These are phyloP conservation scores for Nyleta sp. DNA, from an alignment of 2,888 invertebrate species.

Conservation along the genomic window DNA sequence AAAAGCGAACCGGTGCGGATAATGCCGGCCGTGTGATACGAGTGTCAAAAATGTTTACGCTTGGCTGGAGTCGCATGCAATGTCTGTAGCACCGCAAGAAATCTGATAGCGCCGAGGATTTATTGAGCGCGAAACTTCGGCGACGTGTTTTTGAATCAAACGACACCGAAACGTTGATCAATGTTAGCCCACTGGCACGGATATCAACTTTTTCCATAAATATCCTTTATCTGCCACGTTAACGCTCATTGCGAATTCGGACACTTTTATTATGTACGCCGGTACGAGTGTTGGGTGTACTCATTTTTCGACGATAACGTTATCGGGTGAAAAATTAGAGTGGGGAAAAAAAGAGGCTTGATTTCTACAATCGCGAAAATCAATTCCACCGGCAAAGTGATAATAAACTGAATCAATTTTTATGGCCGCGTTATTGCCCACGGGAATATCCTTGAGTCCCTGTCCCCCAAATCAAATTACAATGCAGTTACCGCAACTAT, in stretches of 20 bases:
- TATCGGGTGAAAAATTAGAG: not conserved
- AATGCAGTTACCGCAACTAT: constrained; percentile 70
- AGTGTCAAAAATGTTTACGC: constrained; percentile 56
- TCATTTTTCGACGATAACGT: constrained; percentile 5
- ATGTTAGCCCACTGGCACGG: constrained; percentile 51
- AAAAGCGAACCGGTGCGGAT: constrained; percentile 28
- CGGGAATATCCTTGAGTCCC: constrained; percentile 46
- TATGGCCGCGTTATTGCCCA: constrained; percentile 30
- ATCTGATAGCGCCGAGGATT: constrained; percentile 58
- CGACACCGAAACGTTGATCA: constrained; percentile 63
- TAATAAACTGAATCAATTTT: constrained; percentile 60
- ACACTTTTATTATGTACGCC: constrained; percentile 25
- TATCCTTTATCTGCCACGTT: constrained; percentile 58
- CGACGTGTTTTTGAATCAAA: constrained; percentile 65
- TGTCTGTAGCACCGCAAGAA: constrained; percentile 46
- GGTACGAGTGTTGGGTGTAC: constrained; percentile 7
- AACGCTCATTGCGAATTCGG: constrained; percentile 33
- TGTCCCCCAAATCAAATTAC: constrained; percentile 71
- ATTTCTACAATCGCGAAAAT: constrained; percentile 22
- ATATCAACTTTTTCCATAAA: constrained; percentile 60
- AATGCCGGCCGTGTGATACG: constrained; percentile 28
- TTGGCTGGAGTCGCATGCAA: constrained; percentile 34
- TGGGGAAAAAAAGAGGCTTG: not conserved
- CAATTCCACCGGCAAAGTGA: constrained; percentile 34
- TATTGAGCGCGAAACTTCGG: constrained; percentile 65